These are phyloP conservation scores for Podarcis lilfordi DNA, from an alignment of 2,797 vertebrate species.

Conservation along the genomic window DNA sequence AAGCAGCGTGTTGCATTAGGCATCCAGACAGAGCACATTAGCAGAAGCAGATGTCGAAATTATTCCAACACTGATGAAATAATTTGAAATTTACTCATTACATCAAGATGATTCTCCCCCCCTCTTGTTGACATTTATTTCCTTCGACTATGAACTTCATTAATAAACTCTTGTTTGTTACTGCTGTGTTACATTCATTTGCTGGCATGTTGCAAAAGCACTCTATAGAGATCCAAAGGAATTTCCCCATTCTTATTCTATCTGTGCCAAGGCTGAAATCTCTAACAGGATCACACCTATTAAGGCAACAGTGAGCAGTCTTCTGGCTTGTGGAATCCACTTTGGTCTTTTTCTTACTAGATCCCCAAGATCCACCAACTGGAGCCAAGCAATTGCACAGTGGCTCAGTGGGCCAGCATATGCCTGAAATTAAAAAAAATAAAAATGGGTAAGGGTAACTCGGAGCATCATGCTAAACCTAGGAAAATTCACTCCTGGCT, in stretches of 20 bases:
- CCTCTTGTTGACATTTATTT: slow-evolving; percentile 16
- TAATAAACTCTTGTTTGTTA: background rate
- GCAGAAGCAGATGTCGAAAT: background rate
- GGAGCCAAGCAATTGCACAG: too few relatives aligned
- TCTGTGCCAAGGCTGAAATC: background rate
- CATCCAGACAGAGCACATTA: slow-evolving; percentile 6
- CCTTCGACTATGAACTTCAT: background rate
- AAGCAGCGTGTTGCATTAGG: slow-evolving; percentile 2
- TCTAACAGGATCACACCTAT: background rate
- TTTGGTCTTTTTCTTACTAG: too few relatives aligned
- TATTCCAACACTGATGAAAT: slow-evolving; percentile 30
- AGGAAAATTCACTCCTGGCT: too few relatives aligned
- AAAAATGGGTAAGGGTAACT: too few relatives aligned
- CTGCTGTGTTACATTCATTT: background rate
- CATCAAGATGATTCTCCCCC: background rate
- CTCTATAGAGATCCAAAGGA: background rate
- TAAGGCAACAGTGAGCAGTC: background rate
- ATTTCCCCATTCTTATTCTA: too few relatives aligned
- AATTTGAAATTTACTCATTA: slow-evolving; percentile 15
- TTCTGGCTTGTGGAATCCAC: too few relatives aligned
- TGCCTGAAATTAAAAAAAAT: too few relatives aligned
- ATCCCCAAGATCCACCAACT: too few relatives aligned
- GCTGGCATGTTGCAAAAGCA: background rate
- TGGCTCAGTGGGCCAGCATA: too few relatives aligned
- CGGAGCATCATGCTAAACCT: too few relatives aligned